Base-by-base conservation (phyloP, 2,888 invertebrate species). In the Linnaemya tessellans region DNA sequence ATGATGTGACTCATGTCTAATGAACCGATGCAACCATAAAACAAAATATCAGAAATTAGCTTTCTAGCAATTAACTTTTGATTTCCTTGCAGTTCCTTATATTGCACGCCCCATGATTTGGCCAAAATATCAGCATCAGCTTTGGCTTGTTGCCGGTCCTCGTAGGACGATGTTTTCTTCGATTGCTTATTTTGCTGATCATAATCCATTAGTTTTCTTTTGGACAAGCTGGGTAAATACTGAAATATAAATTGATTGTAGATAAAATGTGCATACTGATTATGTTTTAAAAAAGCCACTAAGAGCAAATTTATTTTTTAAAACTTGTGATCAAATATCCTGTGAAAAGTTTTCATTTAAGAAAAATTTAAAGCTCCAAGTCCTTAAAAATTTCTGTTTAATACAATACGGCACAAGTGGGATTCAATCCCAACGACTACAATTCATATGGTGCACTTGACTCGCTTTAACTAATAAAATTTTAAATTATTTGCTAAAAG, bases 21-120 rank as follows among this genome's bases (percentile, higher is more conserved):
- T 15, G 38, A 49, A 22, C 83, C 85, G n/a, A 85, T n/a, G 20
- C 82, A 83, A 25, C 85, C 85, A 11, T 82, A 75, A 83, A 83
- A 85, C 25, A 85, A 25, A 41, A 83, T 65, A 80, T 83, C 79
- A 3, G 79, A 62, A 38, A 83, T 80, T 18, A 85, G 43, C 65
- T 85, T 85, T 35, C 83, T 22, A 1, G 75, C 83, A 46, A 83
- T 56, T 65, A 83, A 9, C 38, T 85, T 85, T 49, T 85, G 83
- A 22, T 25, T 38, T 22, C 46, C 30, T 38, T 65, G 18, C 60
- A 82, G 54, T 46, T 83, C 85, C 11, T 65, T 73, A 35, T 70
- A 79, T 70, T 83, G 79, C 54, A 68, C 25, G 7, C 78, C 70
- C 82, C 84, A 85, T 25, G 78, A 67, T 74, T 73, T 85, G 8